These are phyloP conservation scores for Toxostoma redivivum DNA, from an alignment of 2,113 vertebrate genomes.

Conservation along the genomic window DNA sequence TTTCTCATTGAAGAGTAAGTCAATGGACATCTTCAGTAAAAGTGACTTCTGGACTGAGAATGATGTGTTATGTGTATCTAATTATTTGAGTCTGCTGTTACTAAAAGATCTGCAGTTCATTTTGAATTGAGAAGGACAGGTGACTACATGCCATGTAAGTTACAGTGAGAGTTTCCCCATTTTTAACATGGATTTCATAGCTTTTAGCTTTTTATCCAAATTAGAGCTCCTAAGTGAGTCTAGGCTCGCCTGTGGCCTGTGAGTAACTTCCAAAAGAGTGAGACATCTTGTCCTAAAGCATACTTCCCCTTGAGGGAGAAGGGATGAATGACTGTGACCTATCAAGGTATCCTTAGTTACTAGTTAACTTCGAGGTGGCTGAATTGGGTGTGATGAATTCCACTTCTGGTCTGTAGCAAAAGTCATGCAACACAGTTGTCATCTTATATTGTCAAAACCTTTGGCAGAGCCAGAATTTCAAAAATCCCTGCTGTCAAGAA, in stretches of 20 bases:
- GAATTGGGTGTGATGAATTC: neutral
- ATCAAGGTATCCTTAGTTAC: neutral
- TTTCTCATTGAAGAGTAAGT: neutral
- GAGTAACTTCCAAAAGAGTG: neutral
- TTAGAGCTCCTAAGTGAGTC: neutral
- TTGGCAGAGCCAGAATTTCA: neutral
- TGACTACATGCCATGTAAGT: neutral
- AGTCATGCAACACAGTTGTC: neutral
- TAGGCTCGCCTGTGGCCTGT: neutral
- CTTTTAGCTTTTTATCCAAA: neutral
- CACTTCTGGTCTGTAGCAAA: neutral
- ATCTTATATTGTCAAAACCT: neutral
- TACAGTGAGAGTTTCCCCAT: neutral
- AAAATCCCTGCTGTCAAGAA: neutral
- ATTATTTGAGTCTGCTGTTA: neutral
- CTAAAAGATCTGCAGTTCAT: neutral
- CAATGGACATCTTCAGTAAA: neutral
- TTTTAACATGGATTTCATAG: neutral
- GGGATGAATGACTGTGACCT: neutral
- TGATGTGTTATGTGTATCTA: neutral
- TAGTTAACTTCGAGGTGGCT: neutral
- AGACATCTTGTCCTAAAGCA: neutral
- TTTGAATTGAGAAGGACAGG: neutral
- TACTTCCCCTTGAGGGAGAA: neutral
- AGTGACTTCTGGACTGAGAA: neutral